Percentiles rank a stretch among this genome's conserved stretches.
phyloP scores from a whole-genome alignment of 2,113 vertebrate species.

The Sisor rabdophorus region DNA sequence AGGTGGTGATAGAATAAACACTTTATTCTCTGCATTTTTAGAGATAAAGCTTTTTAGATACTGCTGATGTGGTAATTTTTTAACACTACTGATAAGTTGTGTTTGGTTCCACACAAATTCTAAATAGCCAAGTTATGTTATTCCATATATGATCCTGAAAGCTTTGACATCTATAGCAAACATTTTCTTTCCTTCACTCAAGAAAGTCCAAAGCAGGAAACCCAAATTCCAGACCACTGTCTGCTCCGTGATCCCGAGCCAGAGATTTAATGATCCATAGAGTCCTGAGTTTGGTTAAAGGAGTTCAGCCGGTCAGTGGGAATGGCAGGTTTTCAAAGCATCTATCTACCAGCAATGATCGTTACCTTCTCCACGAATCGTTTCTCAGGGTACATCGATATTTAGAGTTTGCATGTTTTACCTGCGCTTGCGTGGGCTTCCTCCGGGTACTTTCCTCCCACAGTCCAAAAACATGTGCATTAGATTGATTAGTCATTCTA shows the following conservation, averaged over 20 bases:
- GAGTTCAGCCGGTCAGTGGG: background rate
- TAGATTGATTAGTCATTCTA: too few relatives aligned
- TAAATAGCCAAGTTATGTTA: background rate
- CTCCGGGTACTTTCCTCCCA: too few relatives aligned
- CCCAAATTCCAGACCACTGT: background rate
- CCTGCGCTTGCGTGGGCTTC: too few relatives aligned
- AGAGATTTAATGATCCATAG: background rate
- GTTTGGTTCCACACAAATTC: background rate
- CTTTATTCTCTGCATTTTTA: background rate
- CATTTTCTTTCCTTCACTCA: background rate
- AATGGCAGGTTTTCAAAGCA: background rate
- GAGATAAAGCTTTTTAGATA: background rate
- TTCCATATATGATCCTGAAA: background rate
- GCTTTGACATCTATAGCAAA: background rate
- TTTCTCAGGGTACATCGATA: background rate
- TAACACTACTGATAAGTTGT: background rate
- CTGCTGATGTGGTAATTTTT: background rate
- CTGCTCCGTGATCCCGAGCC: background rate
- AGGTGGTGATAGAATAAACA: background rate
- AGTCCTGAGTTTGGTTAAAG: constrained; percentile 2
- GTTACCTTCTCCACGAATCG: background rate
- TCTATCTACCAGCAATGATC: background rate
- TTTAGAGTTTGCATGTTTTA: too few relatives aligned
- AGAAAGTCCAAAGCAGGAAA: background rate
- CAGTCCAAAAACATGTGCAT: too few relatives aligned